Conservation (phyloP, 2,888 invertebrate genomes). For the Stegophylla sp. region DNA sequence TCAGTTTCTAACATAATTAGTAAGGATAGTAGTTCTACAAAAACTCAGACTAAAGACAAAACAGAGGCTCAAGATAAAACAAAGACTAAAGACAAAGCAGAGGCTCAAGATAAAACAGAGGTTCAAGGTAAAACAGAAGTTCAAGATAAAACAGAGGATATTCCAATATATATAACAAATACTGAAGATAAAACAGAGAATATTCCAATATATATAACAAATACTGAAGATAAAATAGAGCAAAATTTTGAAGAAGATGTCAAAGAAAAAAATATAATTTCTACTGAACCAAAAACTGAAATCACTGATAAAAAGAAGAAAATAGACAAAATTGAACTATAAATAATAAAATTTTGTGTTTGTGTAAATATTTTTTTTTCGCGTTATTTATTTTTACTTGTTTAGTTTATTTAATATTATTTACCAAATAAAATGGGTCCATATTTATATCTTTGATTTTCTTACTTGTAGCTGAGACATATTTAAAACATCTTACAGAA, state of each 20-base stretch:
- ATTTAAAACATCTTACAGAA: background rate
- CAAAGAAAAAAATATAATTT: background rate
- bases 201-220: too few species aligned
- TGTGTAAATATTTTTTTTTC: slow-evolving; percentile 18
- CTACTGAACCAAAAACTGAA: slow-evolving; percentile 23
- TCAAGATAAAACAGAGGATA: too few species aligned
- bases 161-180: too few species aligned
- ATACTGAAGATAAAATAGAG: background rate
- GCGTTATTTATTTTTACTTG: slow-evolving; percentile 5
- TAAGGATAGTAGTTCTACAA: too few species aligned
- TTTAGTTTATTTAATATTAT: slow-evolving; percentile 32
- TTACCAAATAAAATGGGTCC: slow-evolving; percentile 1
- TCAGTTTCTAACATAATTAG: background rate
- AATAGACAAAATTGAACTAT: slow-evolving; percentile 46
- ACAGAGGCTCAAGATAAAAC: too few species aligned
- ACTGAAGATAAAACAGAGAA: background rate
- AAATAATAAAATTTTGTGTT: background rate
- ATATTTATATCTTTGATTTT: slow-evolving; percentile 11
- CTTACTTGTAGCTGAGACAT: background rate
- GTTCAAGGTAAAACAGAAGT: too few species aligned
- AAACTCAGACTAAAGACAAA: too few species aligned
- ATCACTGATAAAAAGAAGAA: slow-evolving; percentile 42
- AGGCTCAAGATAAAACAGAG: too few species aligned
- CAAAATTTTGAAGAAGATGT: background rate
- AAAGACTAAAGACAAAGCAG: too few species aligned